A percentile compares a stretch with the other conserved stretches of the same genome.
Conservation (phyloP, 2,113 vertebrate genomes). For the Tricholaema leucomelas region DNA sequence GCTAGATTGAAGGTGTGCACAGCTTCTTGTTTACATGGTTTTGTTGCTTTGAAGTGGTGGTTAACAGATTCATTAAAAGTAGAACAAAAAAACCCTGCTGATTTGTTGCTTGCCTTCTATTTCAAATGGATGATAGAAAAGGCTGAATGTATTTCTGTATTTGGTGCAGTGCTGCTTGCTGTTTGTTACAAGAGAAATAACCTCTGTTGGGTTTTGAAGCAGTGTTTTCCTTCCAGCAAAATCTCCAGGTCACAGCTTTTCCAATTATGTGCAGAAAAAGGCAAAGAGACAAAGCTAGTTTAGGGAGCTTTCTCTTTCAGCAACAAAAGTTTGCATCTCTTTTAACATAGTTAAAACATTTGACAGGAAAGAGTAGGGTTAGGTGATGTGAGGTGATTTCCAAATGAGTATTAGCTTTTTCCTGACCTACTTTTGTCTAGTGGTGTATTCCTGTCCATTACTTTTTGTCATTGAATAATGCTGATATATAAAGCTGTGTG, state of each 20-base stretch:
- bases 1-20: neutral
- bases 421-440: conserved; percentile 57
- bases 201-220: neutral
- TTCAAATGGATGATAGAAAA: neutral
- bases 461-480: conserved; percentile 62
- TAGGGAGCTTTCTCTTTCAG: conserved; percentile 18
- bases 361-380: neutral
- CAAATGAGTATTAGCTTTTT: conserved; percentile 36
- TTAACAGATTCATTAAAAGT: conserved; percentile 42
- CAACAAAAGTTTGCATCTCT: conserved; percentile 32
- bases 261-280: neutral
- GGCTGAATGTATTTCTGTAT: neutral
- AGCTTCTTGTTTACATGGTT: neutral
- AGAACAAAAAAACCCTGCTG: conserved; percentile 13
- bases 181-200: neutral
- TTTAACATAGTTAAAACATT: conserved; percentile 35
- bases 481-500: conserved; percentile 59
- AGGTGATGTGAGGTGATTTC: conserved; percentile 26
- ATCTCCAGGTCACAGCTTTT: conserved; percentile 17
- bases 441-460: conserved; percentile 31
- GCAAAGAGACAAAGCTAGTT: conserved; percentile 15
- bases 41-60: neutral
- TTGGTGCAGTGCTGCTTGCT: neutral
- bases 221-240: conserved; percentile 36
- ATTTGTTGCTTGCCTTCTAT: conserved; percentile 27